Conservation (phyloP, 2,113 vertebrate genomes). For the Odocoileus hemionus region DNA sequence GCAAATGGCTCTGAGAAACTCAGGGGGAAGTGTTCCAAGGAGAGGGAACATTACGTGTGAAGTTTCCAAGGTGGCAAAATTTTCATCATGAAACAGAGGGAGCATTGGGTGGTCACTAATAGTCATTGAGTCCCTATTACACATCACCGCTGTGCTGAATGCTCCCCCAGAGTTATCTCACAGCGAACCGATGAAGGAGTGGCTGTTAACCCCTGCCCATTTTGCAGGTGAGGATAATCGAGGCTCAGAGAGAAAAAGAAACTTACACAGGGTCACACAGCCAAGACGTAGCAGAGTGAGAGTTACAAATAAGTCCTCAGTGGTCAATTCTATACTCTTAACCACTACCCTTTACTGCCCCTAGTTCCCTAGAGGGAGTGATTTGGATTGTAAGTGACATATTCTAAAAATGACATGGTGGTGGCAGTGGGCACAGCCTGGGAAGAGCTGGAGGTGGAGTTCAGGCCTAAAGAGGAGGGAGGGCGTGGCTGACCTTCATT, state of each 20-base stretch:
- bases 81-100: neutral
- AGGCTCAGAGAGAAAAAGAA: neutral
- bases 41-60: neutral
- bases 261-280: neutral
- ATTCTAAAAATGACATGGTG: neutral
- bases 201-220: neutral
- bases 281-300: neutral
- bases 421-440: neutral
- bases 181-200: neutral
- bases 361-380: neutral
- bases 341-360: neutral
- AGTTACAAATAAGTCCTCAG: neutral
- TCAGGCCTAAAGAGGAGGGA: neutral
- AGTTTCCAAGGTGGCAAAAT: neutral
- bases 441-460: neutral
- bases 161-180: fast-evolving
- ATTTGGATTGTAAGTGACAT: neutral
- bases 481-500: neutral
- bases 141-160: neutral
- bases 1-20: neutral
- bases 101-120: neutral
- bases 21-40: neutral
- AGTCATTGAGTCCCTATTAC: neutral
- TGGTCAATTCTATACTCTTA: neutral
- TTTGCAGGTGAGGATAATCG: neutral